Percentiles rank a stretch among this genome's conserved stretches.
Evolutionary conservation across 2,113 vertebrate species (phyloP).

Genomic region (Hydrochoerus hydrochaeris): DNA sequence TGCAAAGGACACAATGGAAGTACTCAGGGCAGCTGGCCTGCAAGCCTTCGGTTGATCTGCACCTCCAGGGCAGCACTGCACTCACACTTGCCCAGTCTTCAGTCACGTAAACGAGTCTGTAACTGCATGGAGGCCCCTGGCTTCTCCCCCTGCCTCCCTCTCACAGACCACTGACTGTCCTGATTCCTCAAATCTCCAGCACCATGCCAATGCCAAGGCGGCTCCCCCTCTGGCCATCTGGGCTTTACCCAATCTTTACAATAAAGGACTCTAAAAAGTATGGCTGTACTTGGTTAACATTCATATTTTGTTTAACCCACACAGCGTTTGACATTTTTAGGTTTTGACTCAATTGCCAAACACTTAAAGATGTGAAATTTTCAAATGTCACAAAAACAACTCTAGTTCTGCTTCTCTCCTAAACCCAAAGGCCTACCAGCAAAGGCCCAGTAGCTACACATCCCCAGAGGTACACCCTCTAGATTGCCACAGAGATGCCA

Average conservation of each 20-base stretch:
- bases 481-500: neutral
- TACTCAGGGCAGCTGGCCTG: neutral
- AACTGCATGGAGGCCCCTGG: fast-evolving
- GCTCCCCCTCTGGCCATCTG: neutral
- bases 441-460: neutral
- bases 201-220: neutral
- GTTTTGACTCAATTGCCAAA: constrained; percentile 76
- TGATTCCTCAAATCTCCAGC: neutral
- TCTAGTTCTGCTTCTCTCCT: constrained; percentile 52
- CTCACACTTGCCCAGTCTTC: neutral
- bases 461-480: neutral
- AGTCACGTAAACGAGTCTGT: fast-evolving
- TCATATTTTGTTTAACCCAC: constrained; percentile 73
- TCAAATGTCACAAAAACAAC: constrained; percentile 64
- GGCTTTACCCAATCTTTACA: neutral
- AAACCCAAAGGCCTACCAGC: constrained; percentile 13
- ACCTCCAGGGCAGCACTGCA: neutral
- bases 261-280: constrained; percentile 39
- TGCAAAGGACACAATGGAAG: neutral
- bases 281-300: constrained; percentile 72
- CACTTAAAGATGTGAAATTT: constrained; percentile 74
- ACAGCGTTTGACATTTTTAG: constrained; percentile 70
- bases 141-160: neutral
- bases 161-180: neutral
- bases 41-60: neutral